Percentiles rank a stretch among this genome's conserved stretches.
phyloP scores from a whole-genome alignment of 2,888 invertebrate genomes.

The Zeuzera pyrina region DNA sequence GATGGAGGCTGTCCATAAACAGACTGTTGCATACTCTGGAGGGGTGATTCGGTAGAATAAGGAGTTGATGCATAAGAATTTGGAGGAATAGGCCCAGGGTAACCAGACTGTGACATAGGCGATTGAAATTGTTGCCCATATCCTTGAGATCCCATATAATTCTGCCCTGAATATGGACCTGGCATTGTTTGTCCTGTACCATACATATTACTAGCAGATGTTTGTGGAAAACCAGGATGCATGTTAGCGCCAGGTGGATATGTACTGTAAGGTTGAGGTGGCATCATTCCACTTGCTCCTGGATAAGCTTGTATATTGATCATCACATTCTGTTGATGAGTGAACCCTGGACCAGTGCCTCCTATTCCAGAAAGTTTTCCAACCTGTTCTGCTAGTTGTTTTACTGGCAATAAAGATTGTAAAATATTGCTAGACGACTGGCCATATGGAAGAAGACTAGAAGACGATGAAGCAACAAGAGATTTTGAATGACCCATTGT shows the following conservation, averaged over 20 bases:
- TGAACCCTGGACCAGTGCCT: slow-evolving; percentile 41
- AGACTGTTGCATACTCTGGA: slow-evolving; percentile 62
- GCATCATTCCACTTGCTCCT: slow-evolving; percentile 61
- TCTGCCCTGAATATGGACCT: slow-evolving; percentile 41
- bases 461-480: slow-evolving; percentile 36
- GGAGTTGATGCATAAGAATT: slow-evolving; percentile 37
- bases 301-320: slow-evolving; percentile 78
- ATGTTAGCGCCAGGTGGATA: slow-evolving; percentile 49
- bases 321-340: slow-evolving; percentile 77
- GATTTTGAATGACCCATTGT: slow-evolving; percentile 71
- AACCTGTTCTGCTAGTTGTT: slow-evolving; percentile 62
- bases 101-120: slow-evolving; percentile 43
- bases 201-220: slow-evolving; percentile 50
- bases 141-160: slow-evolving; percentile 38
- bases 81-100: slow-evolving; percentile 35
- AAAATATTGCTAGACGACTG: slow-evolving; percentile 44
- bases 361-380: slow-evolving; percentile 53
- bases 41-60: slow-evolving; percentile 46
- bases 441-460: slow-evolving; percentile 49
- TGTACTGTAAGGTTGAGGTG: slow-evolving; percentile 55
- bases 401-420: slow-evolving; percentile 55
- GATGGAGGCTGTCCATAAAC: slow-evolving; percentile 47
- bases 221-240: slow-evolving; percentile 46
- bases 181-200: slow-evolving; percentile 46
- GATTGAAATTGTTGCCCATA: slow-evolving; percentile 44